Conservation (phyloP, 2,888 invertebrate genomes). For the Acleris holmiana region DNA sequence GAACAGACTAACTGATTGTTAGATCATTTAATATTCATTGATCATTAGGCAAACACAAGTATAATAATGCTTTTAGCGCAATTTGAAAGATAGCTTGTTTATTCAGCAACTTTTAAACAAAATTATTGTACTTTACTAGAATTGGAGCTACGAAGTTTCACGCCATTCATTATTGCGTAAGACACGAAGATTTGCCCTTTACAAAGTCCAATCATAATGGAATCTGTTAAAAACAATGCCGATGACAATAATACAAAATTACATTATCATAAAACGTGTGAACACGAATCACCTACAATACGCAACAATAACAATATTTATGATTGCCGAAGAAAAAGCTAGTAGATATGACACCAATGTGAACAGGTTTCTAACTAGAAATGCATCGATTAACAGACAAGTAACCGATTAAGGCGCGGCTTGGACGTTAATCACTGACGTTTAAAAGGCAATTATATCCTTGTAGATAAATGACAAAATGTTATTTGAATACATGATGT, state of each 20-base stretch:
- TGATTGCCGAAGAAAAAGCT: constrained; percentile 35
- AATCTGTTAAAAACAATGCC: constrained; percentile 31
- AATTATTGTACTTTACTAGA: no score
- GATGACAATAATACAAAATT: constrained; percentile 33
- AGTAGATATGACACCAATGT: constrained; percentile 35
- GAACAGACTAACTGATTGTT: constrained; percentile 10
- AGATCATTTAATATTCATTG: constrained; percentile 13
- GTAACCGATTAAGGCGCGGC: constrained; percentile 13
- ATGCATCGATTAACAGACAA: constrained; percentile 22
- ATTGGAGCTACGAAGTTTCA: no score
- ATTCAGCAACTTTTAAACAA: no score
- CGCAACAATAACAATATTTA: constrained; percentile 38
- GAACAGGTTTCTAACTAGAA: constrained; percentile 38
- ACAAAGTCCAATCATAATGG: constrained; percentile 27
- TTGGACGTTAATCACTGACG: constrained; percentile 3
- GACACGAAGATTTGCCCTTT: neutral
- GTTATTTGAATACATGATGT: neutral
- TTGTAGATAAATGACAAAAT: constrained; percentile 1
- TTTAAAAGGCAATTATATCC: constrained; percentile 7
- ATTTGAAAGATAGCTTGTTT: neutral
- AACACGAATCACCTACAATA: constrained; percentile 30
- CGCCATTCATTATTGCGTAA: no score
- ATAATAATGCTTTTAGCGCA: constrained; percentile 1
- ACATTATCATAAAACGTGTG: constrained; percentile 37
- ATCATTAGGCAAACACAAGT: constrained; percentile 5